Percentiles rank a stretch among this genome's conserved stretches.
These are phyloP conservation scores for Dasypolia templi DNA, from an alignment of 2,888 invertebrate genomes.

Conservation along the genomic window DNA sequence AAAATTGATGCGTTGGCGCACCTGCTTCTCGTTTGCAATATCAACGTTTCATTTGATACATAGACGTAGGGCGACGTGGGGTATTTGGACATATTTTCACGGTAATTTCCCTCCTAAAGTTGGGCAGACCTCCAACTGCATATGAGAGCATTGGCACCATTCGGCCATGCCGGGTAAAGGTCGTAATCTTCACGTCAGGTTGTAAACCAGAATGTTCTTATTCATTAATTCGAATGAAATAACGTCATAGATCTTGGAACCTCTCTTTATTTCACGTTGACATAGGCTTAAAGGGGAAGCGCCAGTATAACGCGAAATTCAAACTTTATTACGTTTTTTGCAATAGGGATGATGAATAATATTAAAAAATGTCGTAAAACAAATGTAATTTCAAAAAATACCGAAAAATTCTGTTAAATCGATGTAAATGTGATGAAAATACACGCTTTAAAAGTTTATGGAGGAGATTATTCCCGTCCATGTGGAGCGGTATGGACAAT, in stretches of 20 bases:
- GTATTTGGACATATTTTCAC: constrained; percentile 57
- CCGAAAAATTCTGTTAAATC: no score
- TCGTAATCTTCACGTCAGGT: constrained; percentile 49
- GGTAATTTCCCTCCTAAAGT: constrained; percentile 57
- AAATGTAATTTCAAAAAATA: no score
- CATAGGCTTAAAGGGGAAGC: no score
- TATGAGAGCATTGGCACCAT: constrained; percentile 64
- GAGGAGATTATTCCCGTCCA: no score
- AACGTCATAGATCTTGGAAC: constrained; percentile 5
- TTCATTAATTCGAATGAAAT: constrained; percentile 23
- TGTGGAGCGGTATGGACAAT: no score
- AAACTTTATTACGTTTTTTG: no score
- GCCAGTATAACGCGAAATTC: no score
- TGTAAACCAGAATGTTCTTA: constrained; percentile 31
- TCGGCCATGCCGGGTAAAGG: constrained; percentile 62
- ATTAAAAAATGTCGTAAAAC: no score
- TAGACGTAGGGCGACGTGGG: constrained; percentile 37
- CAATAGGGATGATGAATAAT: no score
- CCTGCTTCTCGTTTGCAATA: constrained; percentile 72
- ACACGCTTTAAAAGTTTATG: no score
- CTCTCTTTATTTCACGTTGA: background rate
- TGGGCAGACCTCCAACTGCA: constrained; percentile 58
- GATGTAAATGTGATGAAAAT: no score
- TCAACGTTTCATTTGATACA: constrained; percentile 56
- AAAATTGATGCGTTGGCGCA: constrained; percentile 73